phyloP scores from a whole-genome alignment of 2,113 vertebrate genomes.

The Protomyctophum bolini region DNA sequence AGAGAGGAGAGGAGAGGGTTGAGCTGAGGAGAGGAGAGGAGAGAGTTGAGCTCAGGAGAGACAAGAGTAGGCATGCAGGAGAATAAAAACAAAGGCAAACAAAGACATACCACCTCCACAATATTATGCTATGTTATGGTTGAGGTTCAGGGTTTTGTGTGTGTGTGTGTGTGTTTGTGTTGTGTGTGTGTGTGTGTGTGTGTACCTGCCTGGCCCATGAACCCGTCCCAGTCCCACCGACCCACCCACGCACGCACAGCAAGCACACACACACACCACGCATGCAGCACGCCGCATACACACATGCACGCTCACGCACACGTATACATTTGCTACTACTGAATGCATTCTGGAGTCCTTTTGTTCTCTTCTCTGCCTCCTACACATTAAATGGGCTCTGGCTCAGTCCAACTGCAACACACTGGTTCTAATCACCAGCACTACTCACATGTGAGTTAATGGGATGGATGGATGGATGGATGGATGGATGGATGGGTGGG shows the following conservation, averaged over 20 bases:
- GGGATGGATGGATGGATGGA: background rate
- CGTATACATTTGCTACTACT: background rate
- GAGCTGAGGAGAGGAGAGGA: background rate
- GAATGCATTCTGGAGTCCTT: too few species aligned
- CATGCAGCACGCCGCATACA: background rate
- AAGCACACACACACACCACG: background rate
- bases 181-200: background rate
- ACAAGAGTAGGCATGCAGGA: background rate
- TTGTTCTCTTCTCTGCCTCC: too few species aligned
- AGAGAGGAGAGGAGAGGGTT: background rate
- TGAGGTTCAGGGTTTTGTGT: background rate
- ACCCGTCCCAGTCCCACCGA: too few species aligned
- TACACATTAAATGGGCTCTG: too few species aligned
- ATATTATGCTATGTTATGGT: constrained; percentile 6
- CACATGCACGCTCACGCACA: background rate
- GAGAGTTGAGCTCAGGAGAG: background rate
- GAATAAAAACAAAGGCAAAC: background rate
- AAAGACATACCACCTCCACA: constrained; percentile 38
- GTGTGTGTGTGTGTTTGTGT: background rate
- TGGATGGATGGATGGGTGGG: background rate
- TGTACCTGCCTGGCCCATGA: background rate
- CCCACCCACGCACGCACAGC: background rate
- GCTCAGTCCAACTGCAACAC: too few species aligned
- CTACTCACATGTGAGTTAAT: background rate
- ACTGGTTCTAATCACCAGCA: too few species aligned